Percentiles rank a stretch among this genome's conserved stretches.
phyloP scores from a whole-genome alignment of 2,888 invertebrate species.

The Kuschelorhynchus macadamiae region DNA sequence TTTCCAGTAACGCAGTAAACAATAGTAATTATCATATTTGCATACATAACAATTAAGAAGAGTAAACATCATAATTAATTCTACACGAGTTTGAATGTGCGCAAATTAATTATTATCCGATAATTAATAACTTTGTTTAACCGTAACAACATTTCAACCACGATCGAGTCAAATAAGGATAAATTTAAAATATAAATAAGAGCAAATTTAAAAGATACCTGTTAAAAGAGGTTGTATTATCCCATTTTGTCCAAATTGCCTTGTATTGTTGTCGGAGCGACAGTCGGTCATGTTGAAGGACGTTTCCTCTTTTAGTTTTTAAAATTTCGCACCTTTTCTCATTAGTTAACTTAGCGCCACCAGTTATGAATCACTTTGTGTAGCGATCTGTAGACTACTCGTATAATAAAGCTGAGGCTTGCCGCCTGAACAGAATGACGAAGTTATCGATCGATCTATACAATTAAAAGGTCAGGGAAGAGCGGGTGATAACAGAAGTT shows the following conservation, averaged over 20 bases:
- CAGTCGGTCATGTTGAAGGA: constrained; percentile 32
- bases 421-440: constrained; percentile 47
- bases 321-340: constrained; percentile 52
- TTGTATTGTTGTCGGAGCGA: constrained; percentile 30
- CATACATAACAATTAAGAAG: too few relatives aligned
- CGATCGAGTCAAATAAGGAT: too few relatives aligned
- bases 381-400: constrained; percentile 53
- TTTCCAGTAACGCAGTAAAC: too few relatives aligned
- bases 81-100: too few relatives aligned
- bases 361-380: constrained; percentile 41
- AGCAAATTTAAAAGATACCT: constrained; percentile 71
- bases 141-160: too few relatives aligned
- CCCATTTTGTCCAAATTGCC: constrained; percentile 79
- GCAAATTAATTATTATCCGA: too few relatives aligned
- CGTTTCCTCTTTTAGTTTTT: constrained; percentile 28
- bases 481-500: constrained; percentile 48
- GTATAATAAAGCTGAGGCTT: constrained; percentile 45
- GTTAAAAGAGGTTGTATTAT: constrained; percentile 92
- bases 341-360: constrained; percentile 44
- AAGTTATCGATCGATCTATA: constrained; percentile 54
- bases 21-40: too few relatives aligned
- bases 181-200: background rate
- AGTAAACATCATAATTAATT: too few relatives aligned
- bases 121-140: too few relatives aligned
- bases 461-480: constrained; percentile 54